These are phyloP conservation scores for Alectoris magna DNA, from an alignment of 2,797 vertebrate genomes.

Conservation along the genomic window DNA sequence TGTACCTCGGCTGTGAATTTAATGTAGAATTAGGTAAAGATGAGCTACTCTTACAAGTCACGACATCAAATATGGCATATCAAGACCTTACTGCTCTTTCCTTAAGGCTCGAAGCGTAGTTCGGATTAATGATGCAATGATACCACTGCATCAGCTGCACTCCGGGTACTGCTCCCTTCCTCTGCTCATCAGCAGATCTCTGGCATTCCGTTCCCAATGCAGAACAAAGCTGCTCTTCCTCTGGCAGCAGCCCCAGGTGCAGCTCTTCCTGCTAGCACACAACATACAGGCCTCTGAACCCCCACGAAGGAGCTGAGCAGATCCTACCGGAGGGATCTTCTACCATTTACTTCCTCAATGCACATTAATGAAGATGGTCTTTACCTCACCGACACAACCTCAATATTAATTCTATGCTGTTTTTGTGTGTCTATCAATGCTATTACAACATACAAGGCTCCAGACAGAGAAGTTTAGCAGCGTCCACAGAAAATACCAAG, in stretches of 20 bases:
- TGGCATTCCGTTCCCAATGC: background rate
- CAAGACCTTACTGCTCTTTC: background rate
- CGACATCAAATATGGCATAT: background rate
- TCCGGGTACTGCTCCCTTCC: conserved; percentile 2
- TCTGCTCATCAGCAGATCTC: conserved; percentile 2
- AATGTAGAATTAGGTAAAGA: background rate
- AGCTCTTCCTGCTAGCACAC: conserved; percentile 7
- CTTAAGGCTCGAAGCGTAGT: background rate
- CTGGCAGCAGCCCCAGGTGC: conserved; percentile 31
- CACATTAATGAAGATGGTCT: background rate
- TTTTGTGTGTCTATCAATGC: background rate
- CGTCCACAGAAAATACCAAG: background rate
- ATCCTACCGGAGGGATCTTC: conserved; percentile 5
- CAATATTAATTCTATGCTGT: background rate
- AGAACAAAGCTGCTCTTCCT: conserved; percentile 44
- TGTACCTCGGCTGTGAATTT: background rate
- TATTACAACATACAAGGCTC: background rate
- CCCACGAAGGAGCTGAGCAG: background rate
- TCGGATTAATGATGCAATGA: background rate
- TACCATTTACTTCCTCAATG: background rate
- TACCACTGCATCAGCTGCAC: background rate
- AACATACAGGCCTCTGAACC: background rate
- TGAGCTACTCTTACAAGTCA: background rate
- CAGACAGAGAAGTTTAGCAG: background rate
- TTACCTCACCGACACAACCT: background rate